Base-by-base conservation (phyloP, 2,797 vertebrate species). In the Telmatherina bonti region DNA sequence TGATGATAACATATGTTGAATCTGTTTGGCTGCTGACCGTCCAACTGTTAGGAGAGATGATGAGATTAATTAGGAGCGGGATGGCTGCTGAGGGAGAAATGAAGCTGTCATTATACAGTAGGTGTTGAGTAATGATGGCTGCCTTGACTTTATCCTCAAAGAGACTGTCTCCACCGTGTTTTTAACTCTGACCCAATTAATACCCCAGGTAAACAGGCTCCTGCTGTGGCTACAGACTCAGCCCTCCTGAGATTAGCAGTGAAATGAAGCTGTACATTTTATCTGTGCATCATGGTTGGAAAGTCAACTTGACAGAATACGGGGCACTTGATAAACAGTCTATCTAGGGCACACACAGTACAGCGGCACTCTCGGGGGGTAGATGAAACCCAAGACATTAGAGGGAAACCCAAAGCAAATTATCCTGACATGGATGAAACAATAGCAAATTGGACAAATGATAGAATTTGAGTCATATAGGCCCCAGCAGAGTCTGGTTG, bases 381-480 rank as follows among this genome's bases (percentile, higher is more conserved):
- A 73, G 81, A 81, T 85, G 93, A 94, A 93, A 91, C 93, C 93
- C 93, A 88, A 94, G 93, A 91, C 93, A 91, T 92, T 93, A 91
- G 90, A 89, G 84, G 87, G 89, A 91, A 94, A 93, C 94, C 93
- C 92, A 94, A 94, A 95, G 94, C 94, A 95, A 94, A 95, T 95
- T 95, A 95, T 92, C 92, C 89, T 94, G 93, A 94, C 94, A 94
- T 92, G 93, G 93, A 94, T 94, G 94, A 95, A 95, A 95, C 94
- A 94, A 94, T 94, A 93, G 93, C 92, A 94, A 94, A 95, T 95
- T 95, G 94, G 94, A 94, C 93, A 94, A 95, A 95, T 95, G 91
- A 94, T 94, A 94, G 94, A 93, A 94, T 95, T 94, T 94, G 92
- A 94, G 93, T 93, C 88, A 72, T 88, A 90, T 89, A 88, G 93